A percentile compares a stretch with the other conserved stretches of the same genome.
Conservation (phyloP, 2,113 vertebrate species). For the Xiphorhynchus elegans region DNA sequence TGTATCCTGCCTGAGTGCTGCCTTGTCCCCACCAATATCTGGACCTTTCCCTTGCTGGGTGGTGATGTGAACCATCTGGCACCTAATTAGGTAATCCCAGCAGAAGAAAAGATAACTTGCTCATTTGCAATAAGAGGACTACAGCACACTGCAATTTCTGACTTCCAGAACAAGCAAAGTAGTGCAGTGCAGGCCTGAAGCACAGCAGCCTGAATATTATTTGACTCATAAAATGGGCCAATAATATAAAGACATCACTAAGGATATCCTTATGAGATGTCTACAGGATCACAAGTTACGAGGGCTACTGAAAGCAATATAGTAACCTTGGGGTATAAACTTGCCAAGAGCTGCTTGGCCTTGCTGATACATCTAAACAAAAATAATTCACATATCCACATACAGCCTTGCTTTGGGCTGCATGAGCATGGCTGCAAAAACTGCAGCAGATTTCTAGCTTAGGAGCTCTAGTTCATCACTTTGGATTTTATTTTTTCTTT, state of each 20-base stretch:
- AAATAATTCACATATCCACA: background rate
- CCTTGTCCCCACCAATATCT: background rate
- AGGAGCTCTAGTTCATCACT: background rate
- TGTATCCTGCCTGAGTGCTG: background rate
- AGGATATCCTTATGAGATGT: background rate
- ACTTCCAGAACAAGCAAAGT: background rate
- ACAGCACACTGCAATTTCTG: background rate
- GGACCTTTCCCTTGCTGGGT: background rate
- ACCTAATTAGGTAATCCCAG: background rate
- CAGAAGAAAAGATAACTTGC: background rate
- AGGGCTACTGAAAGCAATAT: background rate
- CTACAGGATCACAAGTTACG: background rate
- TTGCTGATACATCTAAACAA: background rate
- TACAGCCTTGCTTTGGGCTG: background rate
- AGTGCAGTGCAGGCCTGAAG: background rate
- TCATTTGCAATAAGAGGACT: background rate
- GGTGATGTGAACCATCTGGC: background rate
- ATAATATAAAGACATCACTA: background rate
- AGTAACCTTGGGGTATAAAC: background rate
- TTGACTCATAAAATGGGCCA: background rate
- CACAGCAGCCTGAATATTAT: background rate
- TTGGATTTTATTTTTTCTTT: background rate
- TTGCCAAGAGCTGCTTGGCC: background rate
- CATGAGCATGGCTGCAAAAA: fast-evolving
- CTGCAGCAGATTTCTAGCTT: background rate